phyloP scores from a whole-genome alignment of 2,888 invertebrate species.

The Hyles lineata region DNA sequence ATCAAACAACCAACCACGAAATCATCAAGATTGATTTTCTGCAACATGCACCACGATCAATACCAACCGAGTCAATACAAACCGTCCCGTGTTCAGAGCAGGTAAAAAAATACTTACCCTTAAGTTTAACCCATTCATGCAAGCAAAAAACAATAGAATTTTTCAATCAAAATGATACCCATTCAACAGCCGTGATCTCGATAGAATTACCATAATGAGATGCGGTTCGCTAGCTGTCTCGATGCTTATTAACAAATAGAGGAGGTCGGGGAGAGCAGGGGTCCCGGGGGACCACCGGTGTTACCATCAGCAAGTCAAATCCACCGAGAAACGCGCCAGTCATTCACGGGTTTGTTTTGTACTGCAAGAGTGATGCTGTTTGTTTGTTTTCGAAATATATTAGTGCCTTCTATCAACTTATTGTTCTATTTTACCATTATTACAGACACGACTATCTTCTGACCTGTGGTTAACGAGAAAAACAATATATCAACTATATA shows the following conservation, averaged over 20 bases:
- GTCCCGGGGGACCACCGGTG: slow-evolving; percentile 70
- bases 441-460: too few relatives aligned
- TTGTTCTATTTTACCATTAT: too few relatives aligned
- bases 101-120: too few relatives aligned
- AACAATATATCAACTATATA: too few relatives aligned
- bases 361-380: slow-evolving; percentile 16
- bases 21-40: too few relatives aligned
- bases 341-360: slow-evolving; percentile 56
- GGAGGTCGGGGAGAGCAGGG: slow-evolving; percentile 53
- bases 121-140: background rate
- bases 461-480: too few relatives aligned
- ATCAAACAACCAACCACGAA: too few relatives aligned
- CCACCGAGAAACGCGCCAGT: slow-evolving; percentile 60
- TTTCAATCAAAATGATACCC: slow-evolving; percentile 27
- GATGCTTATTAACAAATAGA: slow-evolving; percentile 72
- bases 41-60: too few relatives aligned
- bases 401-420: too few relatives aligned
- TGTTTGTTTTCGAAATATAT: background rate
- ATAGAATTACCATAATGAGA: slow-evolving; percentile 50
- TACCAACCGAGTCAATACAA: too few relatives aligned
- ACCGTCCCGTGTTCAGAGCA: too few relatives aligned
- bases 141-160: slow-evolving; percentile 21
- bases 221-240: slow-evolving; percentile 43
- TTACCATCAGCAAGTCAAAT: slow-evolving; percentile 77
- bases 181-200: slow-evolving; percentile 43